Conservation (phyloP, 2,888 invertebrate species). For the Chrysolina oricalcia region DNA sequence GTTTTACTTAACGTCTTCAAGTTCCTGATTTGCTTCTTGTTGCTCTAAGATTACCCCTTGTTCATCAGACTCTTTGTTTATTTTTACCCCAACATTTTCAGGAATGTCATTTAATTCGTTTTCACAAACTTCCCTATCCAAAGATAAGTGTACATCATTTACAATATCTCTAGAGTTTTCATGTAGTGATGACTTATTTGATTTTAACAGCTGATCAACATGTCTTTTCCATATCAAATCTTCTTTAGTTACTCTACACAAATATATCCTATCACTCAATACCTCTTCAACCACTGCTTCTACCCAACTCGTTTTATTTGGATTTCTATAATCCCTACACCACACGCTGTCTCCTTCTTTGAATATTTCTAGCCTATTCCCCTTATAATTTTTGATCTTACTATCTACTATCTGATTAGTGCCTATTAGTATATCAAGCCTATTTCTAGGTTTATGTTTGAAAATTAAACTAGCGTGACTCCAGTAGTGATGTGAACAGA, state of each 20-base stretch:
- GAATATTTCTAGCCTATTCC: conserved; percentile 27
- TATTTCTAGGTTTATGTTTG: conserved; percentile 29
- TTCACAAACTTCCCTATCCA: background rate
- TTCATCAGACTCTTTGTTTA: background rate
- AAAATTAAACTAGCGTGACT: conserved; percentile 21
- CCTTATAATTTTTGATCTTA: background rate
- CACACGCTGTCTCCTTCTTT: conserved; percentile 19
- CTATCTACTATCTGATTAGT: background rate
- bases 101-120: background rate
- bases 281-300: conserved; percentile 34
- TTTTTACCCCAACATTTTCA: background rate
- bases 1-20: background rate
- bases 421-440: conserved; percentile 23
- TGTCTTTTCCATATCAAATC: conserved; percentile 25
- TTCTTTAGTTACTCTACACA: conserved; percentile 29
- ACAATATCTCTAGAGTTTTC: background rate
- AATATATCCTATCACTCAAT: conserved; percentile 32
- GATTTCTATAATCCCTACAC: conserved; percentile 37
- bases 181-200: conserved; percentile 17
- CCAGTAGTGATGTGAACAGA: conserved; percentile 11
- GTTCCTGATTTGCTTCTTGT: background rate
- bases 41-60: background rate
- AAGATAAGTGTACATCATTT: background rate
- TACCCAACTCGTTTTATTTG: conserved; percentile 36
- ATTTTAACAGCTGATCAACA: conserved; percentile 11